These are phyloP conservation scores for Agapostemon virescens DNA, from an alignment of 2,888 invertebrate species.

Conservation along the genomic window DNA sequence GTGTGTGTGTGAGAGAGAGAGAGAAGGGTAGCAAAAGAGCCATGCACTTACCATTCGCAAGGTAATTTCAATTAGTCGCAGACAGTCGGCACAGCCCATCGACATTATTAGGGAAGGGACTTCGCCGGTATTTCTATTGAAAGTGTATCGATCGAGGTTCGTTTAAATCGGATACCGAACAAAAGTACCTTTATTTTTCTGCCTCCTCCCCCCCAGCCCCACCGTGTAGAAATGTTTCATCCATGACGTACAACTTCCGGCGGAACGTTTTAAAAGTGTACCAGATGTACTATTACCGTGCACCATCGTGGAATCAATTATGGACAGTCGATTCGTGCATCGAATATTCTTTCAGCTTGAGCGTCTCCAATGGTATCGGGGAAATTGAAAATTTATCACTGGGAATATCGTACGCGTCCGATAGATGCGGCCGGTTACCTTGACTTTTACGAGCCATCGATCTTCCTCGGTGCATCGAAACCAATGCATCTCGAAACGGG, in stretches of 20 bases:
- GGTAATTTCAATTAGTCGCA: constrained; percentile 36
- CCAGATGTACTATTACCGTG: not conserved
- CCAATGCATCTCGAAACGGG: not conserved
- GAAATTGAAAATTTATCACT: constrained; percentile 57
- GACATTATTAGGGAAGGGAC: constrained; percentile 35
- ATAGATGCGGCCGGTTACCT: constrained; percentile 42
- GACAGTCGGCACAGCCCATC: constrained; percentile 28
- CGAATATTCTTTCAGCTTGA: not conserved
- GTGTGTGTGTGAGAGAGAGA: not conserved
- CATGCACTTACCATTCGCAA: constrained; percentile 20
- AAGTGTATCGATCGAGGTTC: not conserved
- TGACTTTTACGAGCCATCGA: constrained; percentile 57
- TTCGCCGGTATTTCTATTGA: constrained; percentile 9
- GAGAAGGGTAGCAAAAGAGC: no score
- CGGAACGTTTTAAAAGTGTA: not conserved
- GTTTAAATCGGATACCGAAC: constrained; percentile 20
- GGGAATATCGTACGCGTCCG: constrained; percentile 43
- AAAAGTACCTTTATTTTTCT: not conserved
- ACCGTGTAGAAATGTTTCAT: constrained; percentile 1
- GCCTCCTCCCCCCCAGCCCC: no score
- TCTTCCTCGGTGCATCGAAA: constrained; percentile 43
- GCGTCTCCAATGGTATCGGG: constrained; percentile 18
- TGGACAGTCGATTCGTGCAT: constrained; percentile 12
- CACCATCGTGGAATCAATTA: constrained; percentile 28
- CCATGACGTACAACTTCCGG: not conserved